Base-by-base conservation (phyloP, 2,888 invertebrate genomes). In the Disparrhopalites patrizii region DNA sequence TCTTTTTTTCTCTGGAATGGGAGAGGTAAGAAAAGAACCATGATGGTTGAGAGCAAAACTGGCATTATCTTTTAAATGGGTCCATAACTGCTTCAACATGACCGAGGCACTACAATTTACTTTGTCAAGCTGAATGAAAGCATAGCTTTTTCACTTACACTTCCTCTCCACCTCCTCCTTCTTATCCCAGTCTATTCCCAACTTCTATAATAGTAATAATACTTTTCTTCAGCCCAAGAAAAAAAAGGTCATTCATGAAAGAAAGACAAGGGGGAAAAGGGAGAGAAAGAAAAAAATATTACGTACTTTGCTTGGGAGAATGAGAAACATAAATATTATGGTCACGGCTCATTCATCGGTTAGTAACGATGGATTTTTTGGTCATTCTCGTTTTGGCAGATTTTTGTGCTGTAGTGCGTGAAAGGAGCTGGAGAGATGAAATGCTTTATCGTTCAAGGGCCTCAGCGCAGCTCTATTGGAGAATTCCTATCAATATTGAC, bases 41-140 rank as follows among this genome's bases (percentile, higher is more conserved):
- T n/a, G n/a, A n/a, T n/a, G n/a, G 51, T 52, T 36, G 51, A n/a
- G 61, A 51, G 33, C 47, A 51, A 61, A 61, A 61, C 36, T 61
- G 61, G 61, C 50, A 61, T 61, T 61, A 61, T 61, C 61, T 51
- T 36, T 52, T 61, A 61, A 61, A 61, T 61, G 51, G 61, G 51
- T 61, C 31, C 60, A 60, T 60, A 57, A 57, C 57, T 57, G 60
- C 50, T 60, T 50, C 60, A 60, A 50, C 51, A 61, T 51, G 51
- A 61, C 61, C 61, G 20, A 51, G 61, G 61, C 51, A 51, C 61
- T 38, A 61, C 51, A 51, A 61, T 61, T 61, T 61, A 61, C 51
- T 61, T 61, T 61, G 61, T 61, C 61, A 61, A 36, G 61, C 33
- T 61, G 36, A 61, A 61, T 61, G 61, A 61, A 61, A 50, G 31